Conservation (phyloP, 2,888 invertebrate species). For the Agrotis segetum region DNA sequence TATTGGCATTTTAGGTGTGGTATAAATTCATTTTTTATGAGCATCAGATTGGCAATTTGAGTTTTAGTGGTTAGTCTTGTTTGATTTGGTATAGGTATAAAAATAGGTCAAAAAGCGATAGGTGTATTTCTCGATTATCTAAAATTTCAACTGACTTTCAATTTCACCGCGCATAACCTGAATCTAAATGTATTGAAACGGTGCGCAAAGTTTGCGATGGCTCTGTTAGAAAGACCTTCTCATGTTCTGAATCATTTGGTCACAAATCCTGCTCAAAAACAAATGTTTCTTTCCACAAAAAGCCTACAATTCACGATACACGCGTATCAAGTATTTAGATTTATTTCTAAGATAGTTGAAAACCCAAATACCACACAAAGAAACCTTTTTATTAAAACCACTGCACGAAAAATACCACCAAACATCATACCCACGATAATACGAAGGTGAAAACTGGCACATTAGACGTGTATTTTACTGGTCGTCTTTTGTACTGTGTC, state of each 20-base stretch:
- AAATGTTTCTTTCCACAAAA: no score
- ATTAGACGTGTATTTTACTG: constrained; percentile 79
- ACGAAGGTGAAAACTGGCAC: constrained; percentile 75
- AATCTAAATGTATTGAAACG: no score
- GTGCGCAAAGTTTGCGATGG: no score
- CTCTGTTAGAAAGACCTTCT: no score
- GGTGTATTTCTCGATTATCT: neutral
- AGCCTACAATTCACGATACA: no score
- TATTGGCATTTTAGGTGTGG: constrained; percentile 55
- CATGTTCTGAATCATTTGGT: no score
- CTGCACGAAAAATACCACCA: constrained; percentile 8
- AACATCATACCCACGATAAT: constrained; percentile 57
- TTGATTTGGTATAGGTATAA: neutral
- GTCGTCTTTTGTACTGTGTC: constrained; percentile 85
- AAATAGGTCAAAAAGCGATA: neutral
- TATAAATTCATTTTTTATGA: constrained; percentile 49
- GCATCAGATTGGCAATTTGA: constrained; percentile 51
- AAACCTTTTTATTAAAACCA: neutral
- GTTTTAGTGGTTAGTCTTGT: constrained; percentile 8
- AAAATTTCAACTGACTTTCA: neutral
- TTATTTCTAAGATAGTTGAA: neutral
- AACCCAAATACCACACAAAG: neutral
- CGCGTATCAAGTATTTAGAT: no score
- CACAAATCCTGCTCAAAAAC: no score
- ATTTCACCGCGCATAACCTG: no score